phyloP scores from a whole-genome alignment of 2,888 invertebrate genomes.

The Amphipyra tragopoginis region DNA sequence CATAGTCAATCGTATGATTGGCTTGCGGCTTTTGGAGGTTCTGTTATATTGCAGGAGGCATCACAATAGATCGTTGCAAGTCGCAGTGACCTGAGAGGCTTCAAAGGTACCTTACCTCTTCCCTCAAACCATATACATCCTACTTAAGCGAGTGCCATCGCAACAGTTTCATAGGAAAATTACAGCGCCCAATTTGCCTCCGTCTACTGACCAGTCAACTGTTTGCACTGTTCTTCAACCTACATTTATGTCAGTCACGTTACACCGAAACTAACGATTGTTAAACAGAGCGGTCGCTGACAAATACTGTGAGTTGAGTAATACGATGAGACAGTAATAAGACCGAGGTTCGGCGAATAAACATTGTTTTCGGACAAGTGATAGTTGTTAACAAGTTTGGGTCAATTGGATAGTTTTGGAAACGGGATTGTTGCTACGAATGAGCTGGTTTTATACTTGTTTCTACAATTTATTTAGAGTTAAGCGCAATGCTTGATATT shows the following conservation, averaged over 20 bases:
- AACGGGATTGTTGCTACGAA: no score
- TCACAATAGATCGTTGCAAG: no score
- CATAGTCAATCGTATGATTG: no score
- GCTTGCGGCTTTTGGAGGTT: no score
- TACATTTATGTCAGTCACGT: constrained; percentile 25
- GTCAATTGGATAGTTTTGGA: background rate
- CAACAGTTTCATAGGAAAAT: constrained; percentile 27
- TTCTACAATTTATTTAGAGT: no score
- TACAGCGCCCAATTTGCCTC: constrained; percentile 20
- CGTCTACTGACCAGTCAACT: background rate
- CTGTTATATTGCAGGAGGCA: no score
- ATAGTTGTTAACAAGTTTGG: background rate
- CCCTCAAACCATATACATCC: no score
- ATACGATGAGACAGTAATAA: background rate
- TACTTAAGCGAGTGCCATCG: no score
- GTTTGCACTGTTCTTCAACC: constrained; percentile 37
- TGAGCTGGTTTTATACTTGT: no score
- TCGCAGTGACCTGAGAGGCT: no score
- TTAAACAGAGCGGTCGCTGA: constrained; percentile 22
- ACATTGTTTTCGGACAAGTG: background rate
- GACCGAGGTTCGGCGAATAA: background rate
- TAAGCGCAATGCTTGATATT: no score
- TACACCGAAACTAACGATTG: constrained; percentile 41
- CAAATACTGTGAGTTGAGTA: constrained; percentile 34
- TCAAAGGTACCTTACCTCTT: no score